Conservation (phyloP, 2,113 vertebrate genomes). For the Python bivittatus region DNA sequence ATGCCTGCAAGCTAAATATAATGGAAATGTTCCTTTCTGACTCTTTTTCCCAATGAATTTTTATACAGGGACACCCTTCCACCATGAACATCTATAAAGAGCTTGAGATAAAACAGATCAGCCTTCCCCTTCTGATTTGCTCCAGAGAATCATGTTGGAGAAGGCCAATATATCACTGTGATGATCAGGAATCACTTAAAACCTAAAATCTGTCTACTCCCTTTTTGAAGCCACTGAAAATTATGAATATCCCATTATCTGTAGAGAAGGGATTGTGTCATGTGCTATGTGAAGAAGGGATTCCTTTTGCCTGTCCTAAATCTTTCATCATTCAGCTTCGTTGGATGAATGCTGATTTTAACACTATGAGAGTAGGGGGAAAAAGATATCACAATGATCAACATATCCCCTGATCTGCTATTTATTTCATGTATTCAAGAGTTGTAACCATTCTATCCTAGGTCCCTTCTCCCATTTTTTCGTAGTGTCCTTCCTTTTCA, state of each 20-base stretch:
- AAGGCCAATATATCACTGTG: neutral
- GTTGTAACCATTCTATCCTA: neutral
- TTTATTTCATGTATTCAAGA: neutral
- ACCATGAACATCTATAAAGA: neutral
- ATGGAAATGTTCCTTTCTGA: neutral
- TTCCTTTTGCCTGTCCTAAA: neutral
- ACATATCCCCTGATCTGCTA: neutral
- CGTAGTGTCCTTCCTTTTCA: neutral
- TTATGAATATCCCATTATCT: neutral
- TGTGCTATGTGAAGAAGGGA: neutral
- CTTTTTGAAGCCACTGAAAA: neutral
- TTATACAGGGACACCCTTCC: neutral
- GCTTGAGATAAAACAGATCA: neutral
- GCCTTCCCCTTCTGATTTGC: neutral
- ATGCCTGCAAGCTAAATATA: neutral
- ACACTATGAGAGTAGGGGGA: neutral
- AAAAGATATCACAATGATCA: neutral
- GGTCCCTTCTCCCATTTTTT: neutral
- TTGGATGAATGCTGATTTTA: neutral
- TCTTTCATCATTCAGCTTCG: neutral
- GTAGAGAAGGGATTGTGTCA: neutral
- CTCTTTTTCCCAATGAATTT: neutral
- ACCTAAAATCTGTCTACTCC: neutral
- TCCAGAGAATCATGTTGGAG: neutral
- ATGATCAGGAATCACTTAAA: neutral